phyloP scores from a whole-genome alignment of 2,113 vertebrate genomes.

The Nothobranchius kuhntae region DNA sequence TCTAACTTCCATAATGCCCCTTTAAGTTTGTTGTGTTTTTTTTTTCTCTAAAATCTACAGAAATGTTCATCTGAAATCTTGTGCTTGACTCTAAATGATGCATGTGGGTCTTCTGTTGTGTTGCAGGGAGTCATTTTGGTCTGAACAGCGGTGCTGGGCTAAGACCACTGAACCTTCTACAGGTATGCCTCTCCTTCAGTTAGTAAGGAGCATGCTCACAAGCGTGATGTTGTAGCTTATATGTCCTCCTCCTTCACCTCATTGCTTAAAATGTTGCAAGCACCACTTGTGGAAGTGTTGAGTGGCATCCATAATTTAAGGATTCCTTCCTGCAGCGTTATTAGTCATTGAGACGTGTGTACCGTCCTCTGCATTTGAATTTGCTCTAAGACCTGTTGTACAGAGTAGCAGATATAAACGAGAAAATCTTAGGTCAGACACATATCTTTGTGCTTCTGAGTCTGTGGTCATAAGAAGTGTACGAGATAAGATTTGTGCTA shows the following conservation, averaged over 20 bases:
- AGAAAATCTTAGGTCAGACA: background rate
- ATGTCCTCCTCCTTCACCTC: constrained; percentile 22
- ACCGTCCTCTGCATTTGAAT: background rate
- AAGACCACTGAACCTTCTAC: constrained; percentile 92
- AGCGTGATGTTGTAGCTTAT: background rate
- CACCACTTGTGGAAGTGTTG: background rate
- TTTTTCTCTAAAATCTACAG: too few relatives aligned
- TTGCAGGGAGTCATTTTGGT: constrained; percentile 90
- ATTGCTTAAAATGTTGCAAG: constrained; percentile 3
- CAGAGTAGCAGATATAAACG: constrained; percentile 1
- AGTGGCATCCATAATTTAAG: too few relatives aligned
- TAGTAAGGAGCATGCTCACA: constrained; percentile 23
- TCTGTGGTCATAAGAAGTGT: constrained; percentile 8
- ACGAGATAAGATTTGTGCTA: too few relatives aligned
- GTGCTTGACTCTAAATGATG: background rate
- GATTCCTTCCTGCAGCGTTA: constrained; percentile 1
- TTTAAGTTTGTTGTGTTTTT: too few relatives aligned
- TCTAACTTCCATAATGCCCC: too few relatives aligned
- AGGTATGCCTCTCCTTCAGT: constrained; percentile 80
- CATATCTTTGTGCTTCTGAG: constrained; percentile 9
- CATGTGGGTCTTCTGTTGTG: constrained; percentile 15
- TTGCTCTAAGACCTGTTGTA: too few relatives aligned
- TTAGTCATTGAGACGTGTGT: background rate
- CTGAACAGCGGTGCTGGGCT: constrained; percentile 90
- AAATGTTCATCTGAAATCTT: too few relatives aligned